A percentile compares a stretch with the other conserved stretches of the same genome.
These are phyloP conservation scores for Parascotia fuliginaria DNA, from an alignment of 2,888 invertebrate genomes.

Conservation along the genomic window DNA sequence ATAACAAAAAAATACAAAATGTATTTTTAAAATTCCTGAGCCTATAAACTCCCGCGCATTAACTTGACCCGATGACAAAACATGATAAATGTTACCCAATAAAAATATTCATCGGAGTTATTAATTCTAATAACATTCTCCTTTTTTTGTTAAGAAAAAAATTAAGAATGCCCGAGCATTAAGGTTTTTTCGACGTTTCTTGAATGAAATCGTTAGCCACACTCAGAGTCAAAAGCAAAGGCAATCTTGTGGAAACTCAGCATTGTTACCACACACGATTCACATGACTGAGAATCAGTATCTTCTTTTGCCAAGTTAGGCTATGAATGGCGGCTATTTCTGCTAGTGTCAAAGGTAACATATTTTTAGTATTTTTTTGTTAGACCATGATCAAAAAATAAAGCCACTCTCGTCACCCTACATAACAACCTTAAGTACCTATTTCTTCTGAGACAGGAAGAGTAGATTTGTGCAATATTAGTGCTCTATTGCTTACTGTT, in stretches of 20 bases:
- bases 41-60: slow-evolving; percentile 35
- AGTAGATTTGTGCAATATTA: no score
- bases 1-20: slow-evolving; percentile 2
- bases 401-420: no score
- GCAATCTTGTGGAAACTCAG: slow-evolving; percentile 8
- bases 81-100: slow-evolving; percentile 66
- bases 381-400: no score
- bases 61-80: slow-evolving; percentile 64
- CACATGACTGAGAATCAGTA: not conserved
- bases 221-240: slow-evolving; percentile 14
- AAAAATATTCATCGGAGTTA: slow-evolving; percentile 67
- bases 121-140: slow-evolving; percentile 62
- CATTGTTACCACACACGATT: not conserved
- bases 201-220: slow-evolving; percentile 54
- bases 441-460: no score
- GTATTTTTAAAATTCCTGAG: slow-evolving; percentile 7
- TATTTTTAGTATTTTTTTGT: no score
- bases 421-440: no score
- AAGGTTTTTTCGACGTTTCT: slow-evolving; percentile 35
- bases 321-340: no score
- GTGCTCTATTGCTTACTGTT: no score
- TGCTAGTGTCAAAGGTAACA: no score
- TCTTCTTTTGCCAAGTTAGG: no score
- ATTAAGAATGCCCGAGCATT: slow-evolving; percentile 43
- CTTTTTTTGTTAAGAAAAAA: slow-evolving; percentile 43